A percentile compares a stretch with the other conserved stretches of the same genome.
Evolutionary conservation across 37 sponge, comb jelly and placozoan genomes (phyloP).

Genomic region (Haliclona indistincta): DNA sequence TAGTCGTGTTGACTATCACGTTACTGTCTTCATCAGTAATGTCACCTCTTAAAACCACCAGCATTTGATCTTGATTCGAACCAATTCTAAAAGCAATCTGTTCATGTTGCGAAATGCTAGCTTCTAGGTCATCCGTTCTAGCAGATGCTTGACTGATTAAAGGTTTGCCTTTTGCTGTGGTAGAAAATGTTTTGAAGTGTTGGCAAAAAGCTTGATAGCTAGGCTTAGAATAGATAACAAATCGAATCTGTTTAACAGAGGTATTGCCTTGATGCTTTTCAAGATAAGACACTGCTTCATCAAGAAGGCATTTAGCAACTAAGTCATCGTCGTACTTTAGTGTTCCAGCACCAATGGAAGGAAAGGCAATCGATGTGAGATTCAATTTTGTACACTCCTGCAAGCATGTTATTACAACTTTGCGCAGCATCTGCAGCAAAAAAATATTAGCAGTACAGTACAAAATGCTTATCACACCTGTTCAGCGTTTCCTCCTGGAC

Average conservation of each 20-base stretch:
- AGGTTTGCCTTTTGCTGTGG: too few relatives aligned
- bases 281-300: conserved; percentile 9
- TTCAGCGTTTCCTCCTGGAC: conserved; percentile 20
- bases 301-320: conserved; percentile 33
- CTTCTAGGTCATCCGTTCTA: too few relatives aligned
- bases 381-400: conserved; percentile 8
- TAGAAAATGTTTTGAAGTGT: too few relatives aligned
- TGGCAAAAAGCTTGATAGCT: conserved; percentile 24
- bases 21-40: conserved; percentile 41
- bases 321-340: conserved; percentile 38
- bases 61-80: background rate
- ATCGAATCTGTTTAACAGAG: conserved; percentile 6
- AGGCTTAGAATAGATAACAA: conserved; percentile 42
- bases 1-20: conserved; percentile 60
- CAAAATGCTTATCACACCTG: conserved; percentile 25
- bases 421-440: conserved; percentile 16
- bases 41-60: conserved; percentile 53
- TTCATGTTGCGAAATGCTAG: too few relatives aligned
- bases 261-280: conserved; percentile 1
- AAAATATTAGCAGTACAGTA: too few relatives aligned
- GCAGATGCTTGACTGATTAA: too few relatives aligned
- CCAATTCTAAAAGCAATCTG: too few relatives aligned
- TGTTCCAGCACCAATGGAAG: conserved; percentile 69
- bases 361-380: conserved; percentile 49
- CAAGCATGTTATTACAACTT: conserved; percentile 34